phyloP scores from a whole-genome alignment of 1,140 invertebrate genomes.

The Bombus superbus region DNA sequence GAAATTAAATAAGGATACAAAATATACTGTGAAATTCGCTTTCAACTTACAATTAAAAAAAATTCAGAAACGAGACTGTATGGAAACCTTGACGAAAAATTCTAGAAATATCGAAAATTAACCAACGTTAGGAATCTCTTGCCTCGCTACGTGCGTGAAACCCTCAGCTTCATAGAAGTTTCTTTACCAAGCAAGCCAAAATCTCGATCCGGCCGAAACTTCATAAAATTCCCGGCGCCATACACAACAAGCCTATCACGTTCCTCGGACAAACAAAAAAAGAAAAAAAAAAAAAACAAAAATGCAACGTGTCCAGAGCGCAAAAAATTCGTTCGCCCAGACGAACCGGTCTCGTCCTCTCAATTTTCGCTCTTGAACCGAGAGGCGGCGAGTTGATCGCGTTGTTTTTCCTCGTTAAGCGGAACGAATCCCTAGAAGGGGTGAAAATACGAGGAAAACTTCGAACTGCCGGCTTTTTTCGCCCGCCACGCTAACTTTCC shows the following conservation, averaged over 20 bases:
- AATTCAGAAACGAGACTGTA: too few relatives aligned
- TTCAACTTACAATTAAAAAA: too few relatives aligned
- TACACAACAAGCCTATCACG: background rate
- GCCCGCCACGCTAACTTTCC: background rate
- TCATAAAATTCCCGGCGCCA: background rate
- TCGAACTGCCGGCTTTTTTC: background rate
- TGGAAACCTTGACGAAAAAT: too few relatives aligned
- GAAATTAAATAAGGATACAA: too few relatives aligned
- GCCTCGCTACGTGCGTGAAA: too few relatives aligned
- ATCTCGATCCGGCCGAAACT: background rate
- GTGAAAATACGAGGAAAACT: background rate
- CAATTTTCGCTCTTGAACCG: slow-evolving; percentile 25
- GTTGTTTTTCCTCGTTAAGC: slow-evolving; percentile 20
- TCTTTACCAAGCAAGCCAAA: background rate
- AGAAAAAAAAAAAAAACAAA: background rate
- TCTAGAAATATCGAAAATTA: too few relatives aligned
- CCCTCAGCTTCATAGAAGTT: too few relatives aligned
- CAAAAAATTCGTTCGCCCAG: background rate
- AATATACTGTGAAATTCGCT: too few relatives aligned
- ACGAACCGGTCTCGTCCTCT: background rate
- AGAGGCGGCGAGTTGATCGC: slow-evolving; percentile 7
- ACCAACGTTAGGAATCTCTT: too few relatives aligned
- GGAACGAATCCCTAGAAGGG: background rate
- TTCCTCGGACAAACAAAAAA: background rate
- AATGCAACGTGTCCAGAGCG: background rate